Base-by-base conservation (phyloP, 2,888 invertebrate genomes). In the Geophilus truncorum region DNA sequence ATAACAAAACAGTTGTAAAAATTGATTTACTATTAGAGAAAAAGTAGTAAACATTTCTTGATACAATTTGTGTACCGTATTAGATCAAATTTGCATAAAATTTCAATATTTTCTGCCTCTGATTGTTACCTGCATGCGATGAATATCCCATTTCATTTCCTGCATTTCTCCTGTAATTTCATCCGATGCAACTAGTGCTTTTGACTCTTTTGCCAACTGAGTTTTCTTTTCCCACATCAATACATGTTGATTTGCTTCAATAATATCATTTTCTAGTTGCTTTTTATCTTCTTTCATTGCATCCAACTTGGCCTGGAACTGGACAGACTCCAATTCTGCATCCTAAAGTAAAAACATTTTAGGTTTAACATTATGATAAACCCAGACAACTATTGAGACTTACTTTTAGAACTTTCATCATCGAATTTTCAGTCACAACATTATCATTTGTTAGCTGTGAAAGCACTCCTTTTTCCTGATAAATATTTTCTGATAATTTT, bases 91-190 rank as follows among this genome's bases (percentile, higher is more conserved):
- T n/a, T n/a, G n/a, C n/a, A n/a, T n/a, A n/a, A n/a, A n/a, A n/a
- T n/a, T n/a, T n/a, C n/a, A n/a, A n/a, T n/a, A n/a, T n/a, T n/a
- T n/a, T n/a, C n/a, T n/a, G n/a, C n/a, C n/a, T n/a, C n/a, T n/a
- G n/a, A n/a, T n/a, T 15, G 5, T 18, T 78, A 78, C 78, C 78
- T 78, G 78, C 78, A 78, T 78, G 6, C 78, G 21, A 40, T 78
- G 78, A 1, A 78, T 78, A 7, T 78, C 78, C 78, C 78, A 78
- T 6, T 21, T 12, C 78, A 78, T 78, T 18, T 18, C 28, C 18
- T 78, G 78, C n/a, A 78, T 78, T 21, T 78, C 78, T 78, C 78
- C 78, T 1, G 78, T 18, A 10, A 78, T 40, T 78, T 78, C 78
- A 15, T 78, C 78, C 1, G 78, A 78, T 10, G 78, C 18, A 1